Conservation (phyloP, 2,797 vertebrate genomes). For the Cryptoprocta ferox region DNA sequence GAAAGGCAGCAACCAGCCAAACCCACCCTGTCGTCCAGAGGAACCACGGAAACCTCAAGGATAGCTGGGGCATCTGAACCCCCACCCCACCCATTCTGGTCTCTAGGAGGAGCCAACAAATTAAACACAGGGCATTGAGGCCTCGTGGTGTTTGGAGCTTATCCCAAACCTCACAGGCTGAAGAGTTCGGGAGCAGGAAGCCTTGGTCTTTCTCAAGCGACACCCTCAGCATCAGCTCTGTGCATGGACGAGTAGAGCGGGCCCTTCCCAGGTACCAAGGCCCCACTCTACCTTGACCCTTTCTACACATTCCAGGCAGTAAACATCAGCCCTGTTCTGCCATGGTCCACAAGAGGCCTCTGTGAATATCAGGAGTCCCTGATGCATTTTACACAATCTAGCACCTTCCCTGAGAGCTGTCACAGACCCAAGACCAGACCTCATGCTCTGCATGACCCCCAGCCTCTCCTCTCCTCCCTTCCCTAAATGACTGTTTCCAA, state of each 20-base stretch:
- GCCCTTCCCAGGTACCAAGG: neutral
- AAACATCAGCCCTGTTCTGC: neutral
- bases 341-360: neutral
- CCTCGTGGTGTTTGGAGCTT: neutral
- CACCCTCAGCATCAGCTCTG: neutral
- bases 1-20: neutral
- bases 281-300: neutral
- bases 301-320: neutral
- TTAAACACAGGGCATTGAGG: neutral
- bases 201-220: neutral
- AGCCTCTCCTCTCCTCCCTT: neutral
- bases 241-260: rapidly evolving
- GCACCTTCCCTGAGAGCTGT: neutral
- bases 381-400: neutral
- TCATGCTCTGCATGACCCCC: neutral
- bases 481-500: neutral
- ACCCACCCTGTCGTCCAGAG: neutral
- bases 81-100: neutral
- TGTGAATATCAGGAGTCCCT: neutral
- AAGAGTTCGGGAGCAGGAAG: neutral
- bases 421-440: neutral
- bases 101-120: neutral
- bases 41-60: neutral
- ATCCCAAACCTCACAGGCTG: neutral
- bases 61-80: neutral